Percentiles rank a stretch among this genome's conserved stretches.
Evolutionary conservation across 1,140 invertebrate genomes (phyloP).

Genomic region (Heliconius hermathena): DNA sequence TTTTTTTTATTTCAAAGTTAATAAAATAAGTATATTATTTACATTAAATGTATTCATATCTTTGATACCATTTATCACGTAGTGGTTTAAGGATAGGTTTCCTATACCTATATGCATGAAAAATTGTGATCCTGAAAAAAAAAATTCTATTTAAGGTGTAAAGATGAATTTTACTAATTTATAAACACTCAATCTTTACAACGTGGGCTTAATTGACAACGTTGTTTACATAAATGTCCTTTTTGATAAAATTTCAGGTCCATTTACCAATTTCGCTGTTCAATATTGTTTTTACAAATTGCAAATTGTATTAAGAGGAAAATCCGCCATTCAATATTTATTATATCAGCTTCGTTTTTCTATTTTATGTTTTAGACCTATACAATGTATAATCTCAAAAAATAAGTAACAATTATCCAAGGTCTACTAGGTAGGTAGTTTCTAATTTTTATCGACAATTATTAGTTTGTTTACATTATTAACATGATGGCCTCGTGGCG

Average conservation of each 20-base stretch:
- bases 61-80: too few relatives aligned
- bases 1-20: slow-evolving; percentile 23
- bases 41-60: not conserved
- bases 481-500: too few relatives aligned
- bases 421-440: not conserved
- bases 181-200: not conserved
- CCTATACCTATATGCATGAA: too few relatives aligned
- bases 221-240: slow-evolving; percentile 5
- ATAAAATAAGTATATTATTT: slow-evolving; percentile 19
- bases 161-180: not conserved
- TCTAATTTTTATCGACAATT: too few relatives aligned
- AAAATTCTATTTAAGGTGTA: too few relatives aligned
- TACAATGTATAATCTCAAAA: not conserved
- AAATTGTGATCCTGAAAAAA: too few relatives aligned
- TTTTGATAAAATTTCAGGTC: not conserved
- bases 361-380: not conserved
- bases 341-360: not conserved
- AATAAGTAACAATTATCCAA: not conserved
- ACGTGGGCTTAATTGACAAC: slow-evolving; percentile 8
- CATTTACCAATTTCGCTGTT: slow-evolving; percentile 10
- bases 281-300: slow-evolving; percentile 19
- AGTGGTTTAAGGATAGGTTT: too few relatives aligned
- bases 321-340: not conserved
- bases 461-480: too few relatives aligned
- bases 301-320: slow-evolving; percentile 10